These are phyloP conservation scores for Timema podura DNA, from an alignment of 2,888 invertebrate genomes.

Conservation along the genomic window DNA sequence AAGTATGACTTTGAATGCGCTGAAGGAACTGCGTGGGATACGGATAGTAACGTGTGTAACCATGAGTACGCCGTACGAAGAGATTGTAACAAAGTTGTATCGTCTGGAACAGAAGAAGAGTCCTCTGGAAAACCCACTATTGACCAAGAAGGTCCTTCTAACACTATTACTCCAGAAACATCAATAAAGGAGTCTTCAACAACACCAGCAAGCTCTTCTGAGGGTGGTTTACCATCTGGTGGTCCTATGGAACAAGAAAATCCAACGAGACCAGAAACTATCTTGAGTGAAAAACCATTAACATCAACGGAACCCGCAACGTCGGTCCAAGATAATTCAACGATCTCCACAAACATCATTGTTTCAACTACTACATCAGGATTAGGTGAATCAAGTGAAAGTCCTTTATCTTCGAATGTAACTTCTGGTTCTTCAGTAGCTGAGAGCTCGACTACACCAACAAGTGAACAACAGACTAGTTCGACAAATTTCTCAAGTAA, in stretches of 20 bases:
- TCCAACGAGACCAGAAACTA: too few relatives aligned
- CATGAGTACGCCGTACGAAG: constrained; percentile 37
- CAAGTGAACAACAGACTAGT: constrained; percentile 7
- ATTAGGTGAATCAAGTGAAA: not conserved
- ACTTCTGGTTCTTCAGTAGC: not conserved
- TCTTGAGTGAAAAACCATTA: not conserved
- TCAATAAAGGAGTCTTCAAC: not conserved
- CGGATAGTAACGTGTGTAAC: constrained; percentile 53
- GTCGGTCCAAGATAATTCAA: not conserved
- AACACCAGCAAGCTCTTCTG: not conserved
- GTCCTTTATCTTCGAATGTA: not conserved
- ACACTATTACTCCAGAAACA: not conserved
- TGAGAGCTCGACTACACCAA: not conserved
- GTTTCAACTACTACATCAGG: constrained; percentile 1
- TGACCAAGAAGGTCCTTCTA: not conserved
- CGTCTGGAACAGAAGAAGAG: not conserved
- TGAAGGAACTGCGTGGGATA: constrained; percentile 56
- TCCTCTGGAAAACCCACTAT: not conserved
- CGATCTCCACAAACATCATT: not conserved
- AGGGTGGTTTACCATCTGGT: not conserved
- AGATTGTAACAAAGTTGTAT: constrained; percentile 14
- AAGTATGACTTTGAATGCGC: constrained; percentile 54
- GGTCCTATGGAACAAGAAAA: constrained; percentile 10
- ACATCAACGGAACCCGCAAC: not conserved
- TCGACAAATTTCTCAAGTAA: constrained; percentile 9